Conservation (phyloP, 1,140 invertebrate genomes). For the Araneus ventricosus region DNA sequence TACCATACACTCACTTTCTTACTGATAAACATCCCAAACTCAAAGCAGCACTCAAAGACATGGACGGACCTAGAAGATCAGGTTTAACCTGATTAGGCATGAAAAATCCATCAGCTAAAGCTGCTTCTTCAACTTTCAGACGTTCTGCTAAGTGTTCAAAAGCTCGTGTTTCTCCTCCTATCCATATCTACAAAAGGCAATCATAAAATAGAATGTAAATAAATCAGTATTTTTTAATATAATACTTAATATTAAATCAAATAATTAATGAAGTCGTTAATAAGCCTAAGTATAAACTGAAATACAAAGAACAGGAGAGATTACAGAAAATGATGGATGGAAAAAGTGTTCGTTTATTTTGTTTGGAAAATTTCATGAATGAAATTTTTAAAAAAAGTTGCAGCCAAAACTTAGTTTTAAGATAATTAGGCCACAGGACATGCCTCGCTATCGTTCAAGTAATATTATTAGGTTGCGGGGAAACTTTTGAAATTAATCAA, state of each 20-base stretch:
- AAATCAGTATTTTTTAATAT: constrained; percentile 80
- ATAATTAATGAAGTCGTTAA: too few species aligned
- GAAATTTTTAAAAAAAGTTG: too few species aligned
- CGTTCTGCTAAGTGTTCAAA: constrained; percentile 88
- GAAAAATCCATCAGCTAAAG: constrained; percentile 90
- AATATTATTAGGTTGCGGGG: too few species aligned
- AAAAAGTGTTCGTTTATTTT: neutral
- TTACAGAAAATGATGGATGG: neutral
- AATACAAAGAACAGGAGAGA: neutral
- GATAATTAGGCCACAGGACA: too few species aligned
- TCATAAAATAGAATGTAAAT: constrained; percentile 79
- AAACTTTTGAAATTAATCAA: too few species aligned
- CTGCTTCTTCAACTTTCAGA: constrained; percentile 90
- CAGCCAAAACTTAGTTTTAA: too few species aligned
- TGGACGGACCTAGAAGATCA: constrained; percentile 85
- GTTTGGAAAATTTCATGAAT: too few species aligned
- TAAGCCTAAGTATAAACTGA: neutral
- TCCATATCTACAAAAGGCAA: constrained; percentile 82
- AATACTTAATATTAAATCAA: too few species aligned
- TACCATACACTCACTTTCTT: constrained; percentile 11
- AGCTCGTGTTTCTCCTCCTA: constrained; percentile 91
- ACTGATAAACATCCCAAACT: constrained; percentile 84
- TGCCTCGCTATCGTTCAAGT: too few species aligned
- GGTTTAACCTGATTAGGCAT: constrained; percentile 86
- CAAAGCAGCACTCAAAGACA: constrained; percentile 89